Base-by-base conservation (phyloP, 2,797 vertebrate genomes). In the Anguilla anguilla region DNA sequence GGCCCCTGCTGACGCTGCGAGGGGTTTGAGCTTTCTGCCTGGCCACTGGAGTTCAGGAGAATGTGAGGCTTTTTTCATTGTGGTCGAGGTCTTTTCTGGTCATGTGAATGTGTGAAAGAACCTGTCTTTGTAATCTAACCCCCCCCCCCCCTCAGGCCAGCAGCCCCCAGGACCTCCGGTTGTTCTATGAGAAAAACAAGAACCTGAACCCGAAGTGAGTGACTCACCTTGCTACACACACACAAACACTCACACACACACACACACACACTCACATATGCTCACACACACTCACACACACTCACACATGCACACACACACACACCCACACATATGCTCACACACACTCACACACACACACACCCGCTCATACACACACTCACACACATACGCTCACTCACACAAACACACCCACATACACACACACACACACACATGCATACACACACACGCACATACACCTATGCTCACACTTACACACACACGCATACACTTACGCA, bases 181-280 rank as follows among this genome's bases (percentile, higher is more conserved):
- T 98, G 86, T 99, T 97, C 95, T 99, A 99, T 15, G 98, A 99
- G 96, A 98, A 97, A 95, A 98, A 98, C 95, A 97, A 96, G 95
- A 98, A 93, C 79, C 95, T 99, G 89, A 95, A 96, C 89, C 98
- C 99, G 69, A 97, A 95, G 99, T 99, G 92, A 97, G 98, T 95
- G 35, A n/a, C 28, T 84, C 15, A 15, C 59, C 35, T 84, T 35
- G 9, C 13, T n/a, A 35, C 35, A 35, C 3, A 35, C 3, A 31
- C 7, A 28, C 28, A 6, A 13, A 22, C 15, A 19, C 3, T 61
- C 28, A 35, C 31, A 74, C 31, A 35, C 7, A n/a, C 69, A 74
- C n/a, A 92, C 93, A 92, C 90, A 94, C 89, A 94, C 93, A 72
- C 28, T 86, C 90, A 90, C 39, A 64, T 57, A 53, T 10, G 7